Evolutionary conservation across 2,113 vertebrate genomes (phyloP).

Genomic region (Anthoscopus minutus): DNA sequence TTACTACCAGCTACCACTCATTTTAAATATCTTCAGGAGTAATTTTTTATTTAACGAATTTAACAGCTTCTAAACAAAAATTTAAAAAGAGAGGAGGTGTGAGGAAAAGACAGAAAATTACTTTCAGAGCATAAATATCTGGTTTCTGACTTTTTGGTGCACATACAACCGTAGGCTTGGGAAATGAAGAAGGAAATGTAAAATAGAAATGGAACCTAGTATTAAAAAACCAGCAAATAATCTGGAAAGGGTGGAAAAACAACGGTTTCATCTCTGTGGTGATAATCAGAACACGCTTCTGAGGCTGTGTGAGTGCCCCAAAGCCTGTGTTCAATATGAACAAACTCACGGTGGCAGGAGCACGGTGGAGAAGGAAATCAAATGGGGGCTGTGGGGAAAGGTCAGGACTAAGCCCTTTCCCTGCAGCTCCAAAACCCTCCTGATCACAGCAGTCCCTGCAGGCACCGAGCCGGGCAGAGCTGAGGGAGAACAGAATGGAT

Average conservation of each 20-base stretch:
- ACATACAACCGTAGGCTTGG: neutral
- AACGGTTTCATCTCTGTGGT: neutral
- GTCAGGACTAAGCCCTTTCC: neutral
- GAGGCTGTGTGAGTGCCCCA: neutral
- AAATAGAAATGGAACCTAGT: neutral
- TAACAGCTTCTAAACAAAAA: neutral
- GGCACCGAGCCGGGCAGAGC: neutral
- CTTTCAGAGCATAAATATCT: neutral
- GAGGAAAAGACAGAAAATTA: neutral
- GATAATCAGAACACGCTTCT: neutral
- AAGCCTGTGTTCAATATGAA: neutral
- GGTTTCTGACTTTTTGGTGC: neutral
- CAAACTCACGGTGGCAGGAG: neutral
- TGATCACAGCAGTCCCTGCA: neutral
- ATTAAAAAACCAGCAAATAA: neutral
- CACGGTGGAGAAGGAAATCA: neutral
- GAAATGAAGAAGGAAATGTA: neutral
- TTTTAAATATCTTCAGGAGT: neutral
- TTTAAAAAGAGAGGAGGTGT: neutral
- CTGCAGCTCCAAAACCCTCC: neutral
- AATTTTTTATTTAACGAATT: neutral
- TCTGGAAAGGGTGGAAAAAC: neutral
- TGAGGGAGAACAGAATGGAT: neutral
- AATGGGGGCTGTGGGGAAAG: neutral
- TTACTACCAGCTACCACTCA: neutral